These are phyloP conservation scores for Macrocentrus cingulum DNA, from an alignment of 1,140 invertebrate genomes.

Conservation along the genomic window DNA sequence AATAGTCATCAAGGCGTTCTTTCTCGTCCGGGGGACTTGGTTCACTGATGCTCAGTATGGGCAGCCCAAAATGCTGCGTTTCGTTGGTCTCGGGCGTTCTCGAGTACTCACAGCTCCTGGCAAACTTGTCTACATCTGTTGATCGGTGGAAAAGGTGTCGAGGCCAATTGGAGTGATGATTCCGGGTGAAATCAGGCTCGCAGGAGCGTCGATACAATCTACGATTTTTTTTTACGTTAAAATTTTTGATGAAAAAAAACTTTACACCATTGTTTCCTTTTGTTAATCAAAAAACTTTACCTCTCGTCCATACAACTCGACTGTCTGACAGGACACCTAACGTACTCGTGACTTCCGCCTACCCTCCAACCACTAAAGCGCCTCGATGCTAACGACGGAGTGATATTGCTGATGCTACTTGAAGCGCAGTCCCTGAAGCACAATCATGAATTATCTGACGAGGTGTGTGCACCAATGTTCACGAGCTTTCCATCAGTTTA, in stretches of 20 bases:
- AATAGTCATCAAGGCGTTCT: conserved; percentile 55
- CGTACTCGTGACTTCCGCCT: conserved; percentile 51
- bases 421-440: conserved; percentile 36
- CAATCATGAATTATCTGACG: conserved; percentile 14
- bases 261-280: background rate
- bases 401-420: conserved; percentile 14
- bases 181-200: conserved; percentile 42
- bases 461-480: conserved; percentile 11
- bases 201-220: conserved; percentile 45
- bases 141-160: conserved; percentile 32
- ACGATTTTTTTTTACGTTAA: conserved; percentile 8
- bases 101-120: conserved; percentile 49
- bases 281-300: conserved; percentile 39
- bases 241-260: background rate
- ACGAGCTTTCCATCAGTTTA: background rate
- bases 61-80: conserved; percentile 68
- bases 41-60: conserved; percentile 74
- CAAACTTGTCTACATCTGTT: conserved; percentile 39
- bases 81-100: conserved; percentile 58
- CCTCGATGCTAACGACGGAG: conserved; percentile 40
- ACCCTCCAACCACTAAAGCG: conserved; percentile 50
- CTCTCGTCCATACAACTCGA: conserved; percentile 54
- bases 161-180: conserved; percentile 35
- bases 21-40: conserved; percentile 75
- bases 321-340: conserved; percentile 50